Base-by-base conservation (phyloP, 2,797 vertebrate species). In the Falco peregrinus region DNA sequence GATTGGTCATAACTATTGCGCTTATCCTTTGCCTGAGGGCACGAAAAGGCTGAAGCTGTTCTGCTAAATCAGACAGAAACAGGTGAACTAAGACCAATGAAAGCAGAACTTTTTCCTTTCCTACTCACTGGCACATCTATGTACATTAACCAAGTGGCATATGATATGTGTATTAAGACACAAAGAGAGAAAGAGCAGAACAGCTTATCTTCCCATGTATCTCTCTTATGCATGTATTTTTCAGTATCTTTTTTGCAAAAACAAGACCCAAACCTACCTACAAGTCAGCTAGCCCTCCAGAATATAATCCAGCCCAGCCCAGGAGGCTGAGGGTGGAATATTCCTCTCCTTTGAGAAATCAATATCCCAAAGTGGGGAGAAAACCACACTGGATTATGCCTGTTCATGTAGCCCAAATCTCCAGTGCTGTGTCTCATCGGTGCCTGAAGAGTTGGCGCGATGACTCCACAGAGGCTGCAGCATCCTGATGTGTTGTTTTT, bases 1-100 rank as follows among this genome's bases (percentile, higher is more conserved):
- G 47, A 74, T 87, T 94, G 76, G 91, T 96, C 93, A 87, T 95
- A 95, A 93, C 96, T 97, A 96, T 79, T 35, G 41, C 28, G 45
- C 35, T 80, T 89, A 92, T 41, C 80, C 78, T 96, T 70, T 92
- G 91, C 75, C 76, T 15, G 28, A 69, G 77, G 82, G 56, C 76
- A 88, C 51, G 75, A 85, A 37, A 89, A 86, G 33, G 68, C 41
- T 87, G 61, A 91, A 92, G 50, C 43, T 65, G 18, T 90, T 91
- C 74, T 84, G 91, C 92, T 95, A 90, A 89, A 97, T 97, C 86
- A 96, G 68, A 37, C 9, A 91, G 54, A 92, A 95, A 89, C 43
- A 89, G 74, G 83, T 90, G 94, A 97, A 93, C 86, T 84, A 94
- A 89, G 84, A 83, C 28, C 79, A 50, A 19, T 16, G 47, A 94